Evolutionary conservation across 2,888 invertebrate species (phyloP), one percentile per base, ranked within the genome.

Genomic region (Oscheius onirici): DNA sequence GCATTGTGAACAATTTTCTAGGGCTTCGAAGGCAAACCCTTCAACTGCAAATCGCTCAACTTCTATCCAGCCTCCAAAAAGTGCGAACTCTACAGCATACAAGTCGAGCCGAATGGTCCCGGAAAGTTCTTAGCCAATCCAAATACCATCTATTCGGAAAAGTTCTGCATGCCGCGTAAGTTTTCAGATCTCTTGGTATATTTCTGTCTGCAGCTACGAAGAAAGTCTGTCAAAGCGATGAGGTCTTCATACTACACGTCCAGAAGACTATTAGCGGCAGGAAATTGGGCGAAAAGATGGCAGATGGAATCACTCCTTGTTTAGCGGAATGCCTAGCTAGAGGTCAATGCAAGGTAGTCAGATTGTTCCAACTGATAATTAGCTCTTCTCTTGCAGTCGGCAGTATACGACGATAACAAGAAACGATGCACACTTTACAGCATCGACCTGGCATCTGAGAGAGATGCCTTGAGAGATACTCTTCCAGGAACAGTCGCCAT

Each of bases 21-120:
- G 83, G 83, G 82, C 28, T 80, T 83, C 22, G 78, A 79, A 46
- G 81, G 82, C 26, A 76, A 76, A 13, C 13, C 43, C 6, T 76
- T 85, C 71, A 75, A 79, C n/a, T 85, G 85, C 65, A 71, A 77
- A 24, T 84, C 85, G 17, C 75, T 85, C 57, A 85, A 85, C 61
- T 85, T 84, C 54, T 81, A 78, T 72, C 83, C 84, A 8, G 52
- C 72, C 20, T 76, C 74, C 10, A 70, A 75, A 57, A 82, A 78
- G 55, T 84, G 84, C 52, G 77, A 77, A 46, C 74, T 85, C 52
- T 82, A 83, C 65, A 76, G 73, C 17, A 81, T 85, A 51, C 75
- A 84, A 13, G 85, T 84, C 1, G 83, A 84, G 54, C 85, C 85
- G 15, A 85, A 85, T 69, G 85, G 85, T 3, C 81, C 82, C n/a